A percentile compares a stretch with the other conserved stretches of the same genome.
Conservation (phyloP, 2,797 vertebrate species). For the Sphaeramia orbicularis region DNA sequence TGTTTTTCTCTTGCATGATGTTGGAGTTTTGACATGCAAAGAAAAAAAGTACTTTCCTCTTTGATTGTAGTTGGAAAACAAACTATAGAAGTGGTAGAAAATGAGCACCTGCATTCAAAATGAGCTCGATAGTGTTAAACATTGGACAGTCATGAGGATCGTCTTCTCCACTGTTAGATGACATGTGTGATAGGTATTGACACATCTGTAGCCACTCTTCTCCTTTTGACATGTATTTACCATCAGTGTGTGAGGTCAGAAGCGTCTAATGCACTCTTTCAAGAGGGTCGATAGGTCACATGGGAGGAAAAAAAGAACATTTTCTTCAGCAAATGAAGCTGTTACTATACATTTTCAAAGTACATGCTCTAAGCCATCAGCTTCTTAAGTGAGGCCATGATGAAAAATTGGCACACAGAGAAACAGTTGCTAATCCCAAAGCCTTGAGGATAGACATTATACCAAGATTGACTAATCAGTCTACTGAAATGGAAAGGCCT, state of each 20-base stretch:
- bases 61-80: neutral
- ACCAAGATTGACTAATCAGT: slow-evolving; percentile 79
- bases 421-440: slow-evolving; percentile 78
- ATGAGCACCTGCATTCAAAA: slow-evolving; percentile 21
- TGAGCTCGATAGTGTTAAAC: slow-evolving; percentile 23
- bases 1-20: slow-evolving; percentile 62
- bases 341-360: slow-evolving; percentile 68
- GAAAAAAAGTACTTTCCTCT: slow-evolving; percentile 64
- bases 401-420: slow-evolving; percentile 70
- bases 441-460: slow-evolving; percentile 77
- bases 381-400: slow-evolving; percentile 68
- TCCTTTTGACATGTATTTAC: slow-evolving; percentile 59
- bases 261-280: slow-evolving; percentile 39
- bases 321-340: slow-evolving; percentile 71
- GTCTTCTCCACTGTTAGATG: slow-evolving; percentile 41
- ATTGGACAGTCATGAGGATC: slow-evolving; percentile 41
- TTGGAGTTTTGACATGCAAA: slow-evolving; percentile 79
- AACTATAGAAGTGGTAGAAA: slow-evolving; percentile 11
- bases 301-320: slow-evolving; percentile 59
- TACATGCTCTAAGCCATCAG: slow-evolving; percentile 59
- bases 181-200: slow-evolving; percentile 46
- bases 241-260: slow-evolving; percentile 57
- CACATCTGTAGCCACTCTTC: slow-evolving; percentile 40
- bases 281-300: slow-evolving; percentile 58
- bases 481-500: slow-evolving; percentile 76